Percentiles rank a stretch among this genome's conserved stretches.
Evolutionary conservation across 2,113 vertebrate species (phyloP).

Genomic region (Mungos mungo): DNA sequence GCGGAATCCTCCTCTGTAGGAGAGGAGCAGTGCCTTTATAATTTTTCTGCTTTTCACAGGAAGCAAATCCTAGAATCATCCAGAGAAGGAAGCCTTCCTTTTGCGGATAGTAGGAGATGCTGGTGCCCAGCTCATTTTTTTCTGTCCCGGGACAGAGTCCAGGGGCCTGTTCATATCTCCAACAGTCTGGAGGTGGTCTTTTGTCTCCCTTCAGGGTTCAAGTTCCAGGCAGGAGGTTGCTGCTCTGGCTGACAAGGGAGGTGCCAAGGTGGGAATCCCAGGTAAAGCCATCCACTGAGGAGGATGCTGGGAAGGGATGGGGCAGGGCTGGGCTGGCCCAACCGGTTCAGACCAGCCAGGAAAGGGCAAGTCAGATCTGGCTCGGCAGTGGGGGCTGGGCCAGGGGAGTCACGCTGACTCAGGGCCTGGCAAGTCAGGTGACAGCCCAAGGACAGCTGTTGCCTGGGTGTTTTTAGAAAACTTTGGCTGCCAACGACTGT

Average conservation of each 20-base stretch:
- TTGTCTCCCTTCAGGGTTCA: background rate
- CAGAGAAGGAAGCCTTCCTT: background rate
- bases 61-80: constrained; percentile 4
- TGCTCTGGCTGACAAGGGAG: background rate
- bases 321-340: background rate
- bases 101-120: background rate
- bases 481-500: constrained; percentile 54
- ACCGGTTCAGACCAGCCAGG: constrained; percentile 46
- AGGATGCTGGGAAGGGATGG: constrained; percentile 12
- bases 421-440: constrained; percentile 65
- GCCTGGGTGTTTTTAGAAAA: constrained; percentile 76
- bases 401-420: constrained; percentile 64
- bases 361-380: constrained; percentile 68
- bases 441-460: constrained; percentile 64
- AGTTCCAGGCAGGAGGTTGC: background rate
- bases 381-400: background rate
- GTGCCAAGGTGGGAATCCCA: background rate
- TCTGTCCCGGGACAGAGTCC: background rate
- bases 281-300: background rate
- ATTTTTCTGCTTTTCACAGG: constrained; percentile 20
- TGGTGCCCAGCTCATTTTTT: background rate
- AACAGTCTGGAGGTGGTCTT: background rate
- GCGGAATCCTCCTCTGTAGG: background rate
- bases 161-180: background rate
- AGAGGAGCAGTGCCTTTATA: background rate